phyloP scores from a whole-genome alignment of 2,888 invertebrate species.

The Acleris holmiana region DNA sequence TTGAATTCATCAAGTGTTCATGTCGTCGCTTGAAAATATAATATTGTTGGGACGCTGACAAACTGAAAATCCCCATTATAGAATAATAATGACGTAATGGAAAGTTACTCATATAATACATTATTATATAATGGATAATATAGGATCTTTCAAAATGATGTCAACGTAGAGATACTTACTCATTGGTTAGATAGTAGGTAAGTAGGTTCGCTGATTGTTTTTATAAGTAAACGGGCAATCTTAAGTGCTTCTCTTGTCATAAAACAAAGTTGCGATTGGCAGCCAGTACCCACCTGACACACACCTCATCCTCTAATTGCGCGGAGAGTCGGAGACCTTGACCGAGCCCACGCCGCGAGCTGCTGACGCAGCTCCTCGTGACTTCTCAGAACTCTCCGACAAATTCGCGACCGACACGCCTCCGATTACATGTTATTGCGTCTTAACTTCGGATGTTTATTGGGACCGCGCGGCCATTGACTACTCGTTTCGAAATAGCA shows the following conservation, averaged over 20 bases:
- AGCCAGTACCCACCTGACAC: background rate
- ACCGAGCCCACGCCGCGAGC: conserved; percentile 58
- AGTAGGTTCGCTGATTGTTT: too few species aligned
- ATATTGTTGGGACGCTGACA: background rate
- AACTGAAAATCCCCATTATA: conserved; percentile 12
- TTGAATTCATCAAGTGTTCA: background rate
- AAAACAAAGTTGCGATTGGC: too few species aligned
- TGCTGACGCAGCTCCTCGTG: conserved; percentile 61
- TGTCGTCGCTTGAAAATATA: background rate
- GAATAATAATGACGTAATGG: conserved; percentile 17
- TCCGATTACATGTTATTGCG: conserved; percentile 62
- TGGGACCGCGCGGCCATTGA: conserved; percentile 25
- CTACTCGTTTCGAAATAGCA: conserved; percentile 23
- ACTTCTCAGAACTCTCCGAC: conserved; percentile 59
- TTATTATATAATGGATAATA: conserved; percentile 31
- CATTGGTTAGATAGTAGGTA: too few species aligned
- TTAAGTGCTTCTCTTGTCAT: too few species aligned
- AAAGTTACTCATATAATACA: conserved; percentile 17
- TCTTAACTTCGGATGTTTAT: conserved; percentile 39
- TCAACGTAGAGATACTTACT: conserved; percentile 9
- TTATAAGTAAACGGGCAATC: too few species aligned
- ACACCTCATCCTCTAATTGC: background rate
- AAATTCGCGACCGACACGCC: conserved; percentile 50
- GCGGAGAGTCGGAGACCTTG: conserved; percentile 71
- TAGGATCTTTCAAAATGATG: conserved; percentile 28